Percentiles rank a stretch among this genome's conserved stretches.
These are phyloP conservation scores for Acanthacorydalis orientalis DNA, from an alignment of 2,888 invertebrate genomes.

Conservation along the genomic window DNA sequence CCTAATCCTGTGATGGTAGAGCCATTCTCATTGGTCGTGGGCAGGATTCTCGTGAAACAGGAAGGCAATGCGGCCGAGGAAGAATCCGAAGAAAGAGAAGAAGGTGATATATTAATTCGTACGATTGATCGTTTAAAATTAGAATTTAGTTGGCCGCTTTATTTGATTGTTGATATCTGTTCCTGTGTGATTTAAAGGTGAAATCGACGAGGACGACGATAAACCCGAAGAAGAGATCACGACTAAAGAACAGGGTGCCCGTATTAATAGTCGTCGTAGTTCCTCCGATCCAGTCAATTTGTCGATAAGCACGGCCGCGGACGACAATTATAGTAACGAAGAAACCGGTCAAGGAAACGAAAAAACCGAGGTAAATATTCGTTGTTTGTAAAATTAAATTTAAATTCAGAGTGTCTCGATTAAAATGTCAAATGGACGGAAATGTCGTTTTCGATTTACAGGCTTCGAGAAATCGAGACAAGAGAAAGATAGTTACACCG, in stretches of 20 bases:
- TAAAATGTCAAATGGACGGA: too few species aligned
- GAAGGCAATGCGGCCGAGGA: conserved; percentile 23
- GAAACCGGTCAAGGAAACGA: conserved; percentile 27
- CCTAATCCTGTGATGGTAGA: conserved; percentile 16
- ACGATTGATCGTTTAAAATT: not conserved
- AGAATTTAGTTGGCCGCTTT: not conserved
- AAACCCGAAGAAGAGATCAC: conserved; percentile 18
- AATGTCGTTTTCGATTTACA: too few species aligned
- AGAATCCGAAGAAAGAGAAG: conserved; percentile 29
- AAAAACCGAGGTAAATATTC: conserved; percentile 22
- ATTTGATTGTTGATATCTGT: not conserved
- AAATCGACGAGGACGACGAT: conserved; percentile 29
- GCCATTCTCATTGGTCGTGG: conserved; percentile 9
- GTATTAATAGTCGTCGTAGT: conserved; percentile 38
- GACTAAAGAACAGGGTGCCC: conserved; percentile 22
- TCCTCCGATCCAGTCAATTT: conserved; percentile 73
- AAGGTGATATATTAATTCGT: too few species aligned
- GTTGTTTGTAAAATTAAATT: too few species aligned
- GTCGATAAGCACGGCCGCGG: conserved; percentile 43
- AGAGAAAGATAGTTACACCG: conserved; percentile 20
- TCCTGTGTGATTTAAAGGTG: conserved; percentile 16
- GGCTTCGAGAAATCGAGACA: conserved; percentile 17
- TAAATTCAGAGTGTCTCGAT: too few species aligned
- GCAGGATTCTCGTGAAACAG: conserved; percentile 18
- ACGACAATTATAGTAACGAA: conserved; percentile 35